phyloP scores from a whole-genome alignment of 2,797 vertebrate genomes.

The Tympanoctomys barrerae region DNA sequence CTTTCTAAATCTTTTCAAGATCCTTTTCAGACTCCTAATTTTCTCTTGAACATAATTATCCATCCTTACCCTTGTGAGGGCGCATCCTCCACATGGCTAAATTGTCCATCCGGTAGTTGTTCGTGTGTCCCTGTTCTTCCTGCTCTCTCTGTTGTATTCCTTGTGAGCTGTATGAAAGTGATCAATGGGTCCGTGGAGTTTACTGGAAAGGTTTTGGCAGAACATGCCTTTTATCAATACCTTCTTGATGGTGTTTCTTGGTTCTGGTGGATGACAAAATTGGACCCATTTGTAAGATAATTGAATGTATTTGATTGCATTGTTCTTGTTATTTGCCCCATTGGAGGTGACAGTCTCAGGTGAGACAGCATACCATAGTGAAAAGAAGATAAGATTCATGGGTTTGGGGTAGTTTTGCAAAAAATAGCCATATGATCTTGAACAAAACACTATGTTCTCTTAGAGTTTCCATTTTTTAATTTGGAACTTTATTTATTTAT shows the following conservation, averaged over 20 bases:
- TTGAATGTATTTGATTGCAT: background rate
- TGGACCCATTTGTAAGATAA: background rate
- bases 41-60: background rate
- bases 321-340: background rate
- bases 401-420: conserved; percentile 32
- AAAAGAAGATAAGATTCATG: background rate
- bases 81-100: rapidly evolving
- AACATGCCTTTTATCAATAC: background rate
- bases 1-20: background rate
- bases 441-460: background rate
- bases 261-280: background rate
- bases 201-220: background rate
- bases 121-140: rapidly evolving
- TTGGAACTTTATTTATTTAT: background rate
- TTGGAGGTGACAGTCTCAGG: background rate
- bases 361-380: background rate
- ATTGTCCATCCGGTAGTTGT: rapidly evolving
- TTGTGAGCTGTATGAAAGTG: background rate
- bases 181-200: background rate
- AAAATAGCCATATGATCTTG: background rate
- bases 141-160: background rate
- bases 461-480: conserved; percentile 13
- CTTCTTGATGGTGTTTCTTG: background rate
- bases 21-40: background rate
- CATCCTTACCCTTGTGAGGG: background rate